Evolutionary conservation across 2,888 invertebrate genomes (phyloP).

Genomic region (Entomobrya multifasciata): DNA sequence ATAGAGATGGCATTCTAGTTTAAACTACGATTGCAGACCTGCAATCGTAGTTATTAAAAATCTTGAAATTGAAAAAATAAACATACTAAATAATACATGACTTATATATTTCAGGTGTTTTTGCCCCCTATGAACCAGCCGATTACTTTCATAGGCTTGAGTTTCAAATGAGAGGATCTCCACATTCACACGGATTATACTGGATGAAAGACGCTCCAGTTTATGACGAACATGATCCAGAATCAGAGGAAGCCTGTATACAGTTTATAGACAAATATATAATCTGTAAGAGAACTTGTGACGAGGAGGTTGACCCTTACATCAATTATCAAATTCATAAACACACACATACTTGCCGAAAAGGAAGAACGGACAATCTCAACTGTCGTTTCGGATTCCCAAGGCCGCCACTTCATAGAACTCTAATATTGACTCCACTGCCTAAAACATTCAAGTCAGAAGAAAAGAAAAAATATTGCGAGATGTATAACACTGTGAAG

Average conservation of each 20-base stretch:
- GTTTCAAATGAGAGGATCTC: constrained; percentile 69
- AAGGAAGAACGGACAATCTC: no score
- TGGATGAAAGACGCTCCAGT: constrained; percentile 56
- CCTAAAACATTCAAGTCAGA: no score
- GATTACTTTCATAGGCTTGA: constrained; percentile 55
- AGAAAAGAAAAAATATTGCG: no score
- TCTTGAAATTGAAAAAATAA: no score
- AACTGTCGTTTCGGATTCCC: constrained; percentile 65
- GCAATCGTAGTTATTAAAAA: no score
- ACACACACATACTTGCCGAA: constrained; percentile 58
- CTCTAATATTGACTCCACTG: not conserved
- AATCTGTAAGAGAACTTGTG: no score
- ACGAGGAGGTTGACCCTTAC: constrained; percentile 13
- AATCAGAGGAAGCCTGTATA: constrained; percentile 16
- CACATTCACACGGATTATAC: constrained; percentile 59
- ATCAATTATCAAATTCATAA: constrained; percentile 62
- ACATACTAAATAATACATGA: no score
- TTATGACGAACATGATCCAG: not conserved
- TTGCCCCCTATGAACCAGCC: not conserved
- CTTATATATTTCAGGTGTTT: no score
- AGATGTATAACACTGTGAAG: no score
- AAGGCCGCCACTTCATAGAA: constrained; percentile 29
- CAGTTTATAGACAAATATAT: constrained; percentile 68
- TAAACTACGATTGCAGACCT: no score
- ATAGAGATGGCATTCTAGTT: no score